Conservation (phyloP, 2,113 vertebrate genomes). For the Chaetodon trifascialis region DNA sequence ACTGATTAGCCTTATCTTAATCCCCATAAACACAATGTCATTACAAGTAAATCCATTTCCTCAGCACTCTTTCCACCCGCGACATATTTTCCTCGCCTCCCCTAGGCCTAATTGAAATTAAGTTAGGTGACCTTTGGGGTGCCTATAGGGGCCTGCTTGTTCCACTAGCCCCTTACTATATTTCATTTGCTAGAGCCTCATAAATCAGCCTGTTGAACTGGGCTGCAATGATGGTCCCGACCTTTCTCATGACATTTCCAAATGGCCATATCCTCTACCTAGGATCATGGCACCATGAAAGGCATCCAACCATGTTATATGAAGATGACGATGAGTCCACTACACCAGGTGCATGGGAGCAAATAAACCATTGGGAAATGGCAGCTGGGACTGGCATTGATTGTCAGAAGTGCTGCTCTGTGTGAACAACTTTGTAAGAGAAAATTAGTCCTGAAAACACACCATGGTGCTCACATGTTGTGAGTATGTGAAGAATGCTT, state of each 20-base stretch:
- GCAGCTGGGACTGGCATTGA: constrained; percentile 10
- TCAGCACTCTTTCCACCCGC: constrained; percentile 29
- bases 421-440: not conserved
- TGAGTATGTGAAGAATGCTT: constrained; percentile 13
- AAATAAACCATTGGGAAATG: constrained; percentile 47
- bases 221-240: constrained; percentile 73
- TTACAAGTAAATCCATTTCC: constrained; percentile 63
- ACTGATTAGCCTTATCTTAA: constrained; percentile 61
- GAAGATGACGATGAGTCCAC: constrained; percentile 60
- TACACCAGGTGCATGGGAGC: not conserved
- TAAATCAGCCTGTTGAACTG: constrained; percentile 80
- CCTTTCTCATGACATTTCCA: constrained; percentile 83
- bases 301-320: constrained; percentile 65
- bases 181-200: constrained; percentile 73
- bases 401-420: constrained; percentile 29
- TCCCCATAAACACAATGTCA: constrained; percentile 51
- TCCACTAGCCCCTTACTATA: constrained; percentile 62
- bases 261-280: constrained; percentile 71
- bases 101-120: constrained; percentile 80
- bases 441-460: constrained; percentile 17
- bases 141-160: constrained; percentile 58
- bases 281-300: constrained; percentile 71
- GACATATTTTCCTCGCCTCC: constrained; percentile 67
- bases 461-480: not conserved
- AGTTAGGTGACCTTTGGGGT: constrained; percentile 82